These are phyloP conservation scores for Siderastrea siderea DNA, from an alignment of 92 coral and sea anemone species.

Conservation along the genomic window DNA sequence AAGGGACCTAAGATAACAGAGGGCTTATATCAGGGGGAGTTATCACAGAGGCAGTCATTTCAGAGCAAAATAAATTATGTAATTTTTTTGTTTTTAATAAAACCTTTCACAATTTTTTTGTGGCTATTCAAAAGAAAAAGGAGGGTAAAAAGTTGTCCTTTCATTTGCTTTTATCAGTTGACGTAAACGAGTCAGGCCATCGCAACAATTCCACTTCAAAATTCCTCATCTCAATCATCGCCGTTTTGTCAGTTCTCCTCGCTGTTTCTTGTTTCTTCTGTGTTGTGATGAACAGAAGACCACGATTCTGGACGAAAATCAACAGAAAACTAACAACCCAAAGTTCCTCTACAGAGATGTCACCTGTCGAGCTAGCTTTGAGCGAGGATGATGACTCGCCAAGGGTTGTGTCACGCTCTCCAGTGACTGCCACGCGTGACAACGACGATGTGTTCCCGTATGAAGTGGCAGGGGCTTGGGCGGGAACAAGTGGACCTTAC, in stretches of 20 bases:
- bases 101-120: too few species aligned
- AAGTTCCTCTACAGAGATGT: constrained; percentile 34
- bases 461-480: constrained; percentile 9
- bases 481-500: constrained; percentile 14
- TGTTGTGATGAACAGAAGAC: not conserved
- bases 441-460: constrained; percentile 48
- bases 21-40: too few species aligned
- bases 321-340: constrained; percentile 27
- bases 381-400: constrained; percentile 4
- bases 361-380: constrained; percentile 8
- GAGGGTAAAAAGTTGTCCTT: not conserved
- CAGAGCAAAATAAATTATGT: not conserved
- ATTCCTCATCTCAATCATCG: not conserved
- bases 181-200: not conserved
- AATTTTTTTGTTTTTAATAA: not conserved
- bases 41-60: too few species aligned
- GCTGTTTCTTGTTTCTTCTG: not conserved
- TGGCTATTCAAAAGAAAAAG: not conserved
- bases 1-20: too few species aligned
- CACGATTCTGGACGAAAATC: not conserved
- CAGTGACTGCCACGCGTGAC: constrained; percentile 26
- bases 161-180: not conserved
- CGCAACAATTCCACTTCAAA: not conserved
- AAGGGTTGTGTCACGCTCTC: constrained; percentile 5
- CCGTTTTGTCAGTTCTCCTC: constrained; percentile 15